Evolutionary conservation across 2,797 vertebrate species (phyloP).

Genomic region (Aphelocoma californica): DNA sequence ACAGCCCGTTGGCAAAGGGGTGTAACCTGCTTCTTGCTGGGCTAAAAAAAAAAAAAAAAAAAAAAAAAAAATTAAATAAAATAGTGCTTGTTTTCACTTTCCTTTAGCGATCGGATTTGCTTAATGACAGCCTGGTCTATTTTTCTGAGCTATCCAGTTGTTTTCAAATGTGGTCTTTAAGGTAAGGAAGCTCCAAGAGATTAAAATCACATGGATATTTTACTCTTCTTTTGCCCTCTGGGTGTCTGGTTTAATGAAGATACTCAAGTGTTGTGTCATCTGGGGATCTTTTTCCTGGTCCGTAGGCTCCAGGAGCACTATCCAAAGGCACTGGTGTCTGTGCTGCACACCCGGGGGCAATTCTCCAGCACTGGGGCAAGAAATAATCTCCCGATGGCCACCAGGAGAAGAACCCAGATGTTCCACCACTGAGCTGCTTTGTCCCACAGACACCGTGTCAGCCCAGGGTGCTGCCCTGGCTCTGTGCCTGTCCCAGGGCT

Average conservation of each 20-base stretch:
- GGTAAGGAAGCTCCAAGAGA: background rate
- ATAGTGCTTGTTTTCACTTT: background rate
- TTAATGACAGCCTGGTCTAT: background rate
- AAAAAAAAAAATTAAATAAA: background rate
- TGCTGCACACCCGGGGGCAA: background rate
- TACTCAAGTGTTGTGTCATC: background rate
- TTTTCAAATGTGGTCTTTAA: conserved; percentile 20
- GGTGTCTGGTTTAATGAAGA: background rate
- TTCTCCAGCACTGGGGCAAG: accelerated
- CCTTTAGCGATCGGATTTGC: conserved; percentile 1
- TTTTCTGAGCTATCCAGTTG: conserved; percentile 12
- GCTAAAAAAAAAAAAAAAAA: background rate
- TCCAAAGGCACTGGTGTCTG: background rate
- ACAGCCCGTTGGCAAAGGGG: background rate
- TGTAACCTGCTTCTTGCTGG: background rate
- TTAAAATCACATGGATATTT: background rate
- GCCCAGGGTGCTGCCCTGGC: background rate
- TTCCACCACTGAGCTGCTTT: accelerated
- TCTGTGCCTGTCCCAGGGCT: background rate
- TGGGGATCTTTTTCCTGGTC: background rate
- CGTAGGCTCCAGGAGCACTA: background rate
- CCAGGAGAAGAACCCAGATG: background rate
- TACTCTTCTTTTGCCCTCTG: background rate
- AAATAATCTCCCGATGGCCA: background rate
- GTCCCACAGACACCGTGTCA: accelerated